A percentile compares a stretch with the other conserved stretches of the same genome.
Conservation (phyloP, 1,140 invertebrate genomes). For the Ceratoteleas bidentatus region DNA sequence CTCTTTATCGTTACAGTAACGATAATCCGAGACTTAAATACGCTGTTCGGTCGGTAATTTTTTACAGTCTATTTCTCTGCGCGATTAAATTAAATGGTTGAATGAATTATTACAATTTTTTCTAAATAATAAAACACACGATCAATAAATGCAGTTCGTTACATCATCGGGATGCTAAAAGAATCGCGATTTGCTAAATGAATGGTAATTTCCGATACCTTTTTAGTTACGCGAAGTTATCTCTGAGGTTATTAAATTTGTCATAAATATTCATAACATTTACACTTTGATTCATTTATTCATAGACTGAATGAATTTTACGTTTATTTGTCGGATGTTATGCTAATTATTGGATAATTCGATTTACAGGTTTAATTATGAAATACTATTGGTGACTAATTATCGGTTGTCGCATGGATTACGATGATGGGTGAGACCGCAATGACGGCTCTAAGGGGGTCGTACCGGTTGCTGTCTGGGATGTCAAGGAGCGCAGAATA, state of each 20-base stretch:
- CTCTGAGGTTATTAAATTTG: background rate
- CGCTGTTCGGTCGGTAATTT: no score
- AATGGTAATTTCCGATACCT: no score
- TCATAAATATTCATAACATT: background rate
- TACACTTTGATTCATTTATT: background rate
- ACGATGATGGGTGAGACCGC: constrained; percentile 27
- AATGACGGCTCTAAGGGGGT: constrained; percentile 23
- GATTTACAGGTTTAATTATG: constrained; percentile 37
- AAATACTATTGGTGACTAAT: constrained; percentile 42
- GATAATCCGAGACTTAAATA: no score
- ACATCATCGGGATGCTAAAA: no score
- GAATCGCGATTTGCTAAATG: no score
- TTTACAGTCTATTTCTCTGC: no score
- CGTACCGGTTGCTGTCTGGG: constrained; percentile 2
- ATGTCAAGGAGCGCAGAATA: constrained; percentile 7
- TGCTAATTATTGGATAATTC: constrained; percentile 22
- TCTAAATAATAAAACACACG: no score
- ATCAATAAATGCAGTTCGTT: background rate
- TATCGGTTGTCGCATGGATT: constrained; percentile 41
- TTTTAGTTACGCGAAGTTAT: no score
- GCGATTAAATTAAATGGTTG: no score
- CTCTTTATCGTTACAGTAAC: no score
- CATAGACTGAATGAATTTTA: constrained; percentile 4
- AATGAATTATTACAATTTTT: no score
- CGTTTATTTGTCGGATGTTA: constrained; percentile 32